Conservation (phyloP, 1,140 invertebrate species). For the Pygmarrhopalites habei region DNA sequence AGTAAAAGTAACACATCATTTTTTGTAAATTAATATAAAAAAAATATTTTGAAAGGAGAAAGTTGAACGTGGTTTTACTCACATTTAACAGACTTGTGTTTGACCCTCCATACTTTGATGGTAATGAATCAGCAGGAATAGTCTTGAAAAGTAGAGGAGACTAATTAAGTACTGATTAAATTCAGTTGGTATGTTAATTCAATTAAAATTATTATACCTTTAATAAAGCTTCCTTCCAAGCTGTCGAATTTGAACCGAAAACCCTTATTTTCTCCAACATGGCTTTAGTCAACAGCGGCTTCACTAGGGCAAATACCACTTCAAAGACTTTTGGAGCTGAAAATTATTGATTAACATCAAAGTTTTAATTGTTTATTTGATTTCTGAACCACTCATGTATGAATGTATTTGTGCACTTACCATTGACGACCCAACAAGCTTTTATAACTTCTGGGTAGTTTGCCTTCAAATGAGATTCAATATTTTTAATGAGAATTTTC, state of each 20-base stretch:
- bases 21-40: too few relatives aligned
- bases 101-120: constrained; percentile 16
- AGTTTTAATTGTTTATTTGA: too few relatives aligned
- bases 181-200: too few relatives aligned
- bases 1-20: neutral
- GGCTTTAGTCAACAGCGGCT: constrained; percentile 12
- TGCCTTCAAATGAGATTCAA: too few relatives aligned
- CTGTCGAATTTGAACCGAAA: constrained; percentile 10
- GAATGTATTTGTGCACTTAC: neutral
- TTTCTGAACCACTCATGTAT: too few relatives aligned
- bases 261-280: constrained; percentile 7
- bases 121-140: constrained; percentile 13
- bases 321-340: constrained; percentile 19
- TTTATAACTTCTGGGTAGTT: constrained; percentile 29
- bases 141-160: too few relatives aligned
- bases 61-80: neutral
- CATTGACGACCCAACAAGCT: constrained; percentile 15
- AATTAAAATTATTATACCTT: too few relatives aligned
- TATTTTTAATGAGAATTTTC: too few relatives aligned
- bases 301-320: constrained; percentile 10
- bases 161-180: too few relatives aligned
- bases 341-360: too few relatives aligned
- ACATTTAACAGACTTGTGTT: constrained; percentile 16
- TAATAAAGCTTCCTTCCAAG: constrained; percentile 7
- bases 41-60: too few relatives aligned